Evolutionary conservation across 2,113 vertebrate species (phyloP).

Genomic region (Oncorhynchus kisutch): DNA sequence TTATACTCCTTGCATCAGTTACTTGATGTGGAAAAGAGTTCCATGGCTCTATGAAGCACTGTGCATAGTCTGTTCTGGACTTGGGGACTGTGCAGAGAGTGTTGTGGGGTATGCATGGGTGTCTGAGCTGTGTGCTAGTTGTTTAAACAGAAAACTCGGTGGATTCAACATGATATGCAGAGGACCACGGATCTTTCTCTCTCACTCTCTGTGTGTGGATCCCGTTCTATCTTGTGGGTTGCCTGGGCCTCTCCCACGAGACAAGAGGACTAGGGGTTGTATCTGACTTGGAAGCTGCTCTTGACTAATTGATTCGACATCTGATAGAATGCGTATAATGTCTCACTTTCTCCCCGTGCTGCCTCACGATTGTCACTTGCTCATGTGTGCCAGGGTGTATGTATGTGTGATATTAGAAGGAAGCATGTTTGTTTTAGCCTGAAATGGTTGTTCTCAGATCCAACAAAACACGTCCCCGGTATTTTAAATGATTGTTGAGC

Average conservation of each 20-base stretch:
- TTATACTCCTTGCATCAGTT: no score
- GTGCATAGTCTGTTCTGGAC: no score
- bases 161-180: constrained; percentile 54
- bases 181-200: constrained; percentile 39
- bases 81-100: no score
- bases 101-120: no score
- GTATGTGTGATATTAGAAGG: constrained; percentile 61
- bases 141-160: background rate
- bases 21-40: no score
- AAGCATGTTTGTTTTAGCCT: constrained; percentile 68
- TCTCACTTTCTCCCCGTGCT: constrained; percentile 51
- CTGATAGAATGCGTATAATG: constrained; percentile 66
- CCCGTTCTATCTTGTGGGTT: constrained; percentile 43
- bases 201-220: constrained; percentile 33
- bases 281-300: constrained; percentile 67
- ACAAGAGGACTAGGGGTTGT: constrained; percentile 62
- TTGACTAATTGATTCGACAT: constrained; percentile 75
- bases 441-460: constrained; percentile 54
- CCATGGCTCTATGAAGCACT: no score
- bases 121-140: no score
- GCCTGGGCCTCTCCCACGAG: constrained; percentile 62
- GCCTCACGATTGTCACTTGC: constrained; percentile 52
- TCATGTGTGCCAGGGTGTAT: constrained; percentile 58
- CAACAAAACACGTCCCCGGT: constrained; percentile 56
- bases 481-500: constrained; percentile 69